phyloP scores from a whole-genome alignment of 2,113 vertebrate genomes.

The Sula dactylatra region DNA sequence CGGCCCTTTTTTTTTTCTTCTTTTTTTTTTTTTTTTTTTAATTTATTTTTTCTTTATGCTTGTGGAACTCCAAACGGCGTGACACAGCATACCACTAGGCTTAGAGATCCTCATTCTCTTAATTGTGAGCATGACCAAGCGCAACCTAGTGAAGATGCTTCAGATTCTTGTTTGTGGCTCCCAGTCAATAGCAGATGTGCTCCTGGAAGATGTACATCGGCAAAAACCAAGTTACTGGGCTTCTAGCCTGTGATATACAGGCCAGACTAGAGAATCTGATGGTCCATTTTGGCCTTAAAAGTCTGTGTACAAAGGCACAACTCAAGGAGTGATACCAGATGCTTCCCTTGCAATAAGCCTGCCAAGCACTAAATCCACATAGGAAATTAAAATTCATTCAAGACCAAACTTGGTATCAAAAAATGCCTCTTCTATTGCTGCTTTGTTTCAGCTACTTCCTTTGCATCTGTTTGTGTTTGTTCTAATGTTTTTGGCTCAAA shows the following conservation, averaged over 20 bases:
- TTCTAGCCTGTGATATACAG: background rate
- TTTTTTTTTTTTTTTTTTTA: background rate
- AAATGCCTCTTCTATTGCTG: constrained; percentile 13
- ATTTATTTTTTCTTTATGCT: background rate
- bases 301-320: background rate
- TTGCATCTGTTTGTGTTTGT: constrained; percentile 56
- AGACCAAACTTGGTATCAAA: background rate
- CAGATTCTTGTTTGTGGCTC: background rate
- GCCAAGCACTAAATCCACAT: constrained; percentile 20
- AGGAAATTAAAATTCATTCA: constrained; percentile 28
- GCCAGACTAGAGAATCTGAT: background rate
- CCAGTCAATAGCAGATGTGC: background rate
- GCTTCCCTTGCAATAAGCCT: constrained; percentile 12
- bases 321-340: constrained; percentile 29
- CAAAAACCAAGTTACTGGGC: background rate
- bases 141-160: background rate
- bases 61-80: background rate
- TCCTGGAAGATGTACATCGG: background rate
- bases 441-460: constrained; percentile 52
- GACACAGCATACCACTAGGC: too few relatives aligned
- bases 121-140: background rate
- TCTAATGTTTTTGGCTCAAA: background rate
- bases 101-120: background rate
- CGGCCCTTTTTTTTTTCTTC: background rate
- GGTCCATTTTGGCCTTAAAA: background rate